Evolutionary conservation across 1,140 invertebrate genomes (phyloP).

Genomic region (Diachasmimorpha longicaudata): DNA sequence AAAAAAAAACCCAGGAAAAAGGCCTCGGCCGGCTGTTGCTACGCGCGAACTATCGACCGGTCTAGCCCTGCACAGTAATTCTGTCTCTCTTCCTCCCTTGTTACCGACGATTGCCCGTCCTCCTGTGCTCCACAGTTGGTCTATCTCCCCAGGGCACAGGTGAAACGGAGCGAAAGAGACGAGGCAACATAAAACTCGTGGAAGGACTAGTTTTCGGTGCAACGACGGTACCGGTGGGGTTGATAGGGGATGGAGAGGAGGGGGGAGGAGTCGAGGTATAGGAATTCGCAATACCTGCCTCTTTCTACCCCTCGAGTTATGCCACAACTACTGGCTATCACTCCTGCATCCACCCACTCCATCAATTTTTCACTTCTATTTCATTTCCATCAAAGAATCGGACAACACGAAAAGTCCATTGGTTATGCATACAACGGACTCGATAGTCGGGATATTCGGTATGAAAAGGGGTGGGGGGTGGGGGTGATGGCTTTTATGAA

Average conservation of each 20-base stretch:
- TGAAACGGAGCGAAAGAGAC: background rate
- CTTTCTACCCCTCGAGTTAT: background rate
- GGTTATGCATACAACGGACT: slow-evolving; percentile 33
- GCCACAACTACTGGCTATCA: background rate
- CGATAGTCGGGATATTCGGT: background rate
- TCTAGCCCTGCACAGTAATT: slow-evolving; percentile 24
- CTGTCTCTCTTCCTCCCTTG: background rate
- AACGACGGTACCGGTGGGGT: background rate
- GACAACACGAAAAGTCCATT: slow-evolving; percentile 18
- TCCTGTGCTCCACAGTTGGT: background rate
- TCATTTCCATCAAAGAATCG: slow-evolving; percentile 15
- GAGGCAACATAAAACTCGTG: background rate
- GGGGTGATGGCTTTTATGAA: slow-evolving; percentile 4
- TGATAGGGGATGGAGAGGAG: too few species aligned
- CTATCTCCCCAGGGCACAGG: slow-evolving; percentile 21
- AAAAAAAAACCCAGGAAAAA: slow-evolving; percentile 44
- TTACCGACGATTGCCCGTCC: background rate
- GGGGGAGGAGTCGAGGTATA: background rate
- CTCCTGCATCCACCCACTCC: background rate
- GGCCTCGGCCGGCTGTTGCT: slow-evolving; percentile 49
- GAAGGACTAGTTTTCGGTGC: background rate
- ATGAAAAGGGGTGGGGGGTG: slow-evolving; percentile 20
- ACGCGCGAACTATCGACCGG: slow-evolving; percentile 52
- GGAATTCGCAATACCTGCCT: background rate
- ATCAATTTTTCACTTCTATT: background rate